Evolutionary conservation across 2,113 vertebrate genomes (phyloP).

Genomic region (Talpa occidentalis): DNA sequence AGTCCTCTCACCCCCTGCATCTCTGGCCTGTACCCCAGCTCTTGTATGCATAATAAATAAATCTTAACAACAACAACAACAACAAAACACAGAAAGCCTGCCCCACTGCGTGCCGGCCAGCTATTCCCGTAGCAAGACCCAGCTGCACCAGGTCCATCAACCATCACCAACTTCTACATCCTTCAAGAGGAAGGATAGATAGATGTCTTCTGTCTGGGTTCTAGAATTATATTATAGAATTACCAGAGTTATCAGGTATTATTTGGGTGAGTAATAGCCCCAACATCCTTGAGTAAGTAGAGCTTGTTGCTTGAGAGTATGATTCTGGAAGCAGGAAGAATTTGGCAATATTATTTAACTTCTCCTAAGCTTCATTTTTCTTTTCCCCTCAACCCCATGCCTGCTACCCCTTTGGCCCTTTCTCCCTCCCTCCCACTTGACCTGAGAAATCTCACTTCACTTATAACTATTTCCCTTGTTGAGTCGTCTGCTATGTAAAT

Average conservation of each 20-base stretch:
- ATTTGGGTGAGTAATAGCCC: background rate
- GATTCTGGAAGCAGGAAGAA: background rate
- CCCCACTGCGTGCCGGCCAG: background rate
- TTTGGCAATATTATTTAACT: background rate
- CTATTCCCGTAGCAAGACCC: background rate
- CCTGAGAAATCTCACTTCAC: no score
- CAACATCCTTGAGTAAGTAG: background rate
- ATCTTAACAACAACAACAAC: no score
- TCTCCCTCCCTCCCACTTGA: no score
- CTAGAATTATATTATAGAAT: background rate
- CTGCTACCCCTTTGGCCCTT: no score
- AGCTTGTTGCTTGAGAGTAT: background rate
- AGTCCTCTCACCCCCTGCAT: no score
- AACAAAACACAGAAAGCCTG: background rate
- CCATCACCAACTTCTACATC: background rate
- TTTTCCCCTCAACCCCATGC: background rate
- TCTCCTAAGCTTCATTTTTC: background rate
- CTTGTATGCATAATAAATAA: no score
- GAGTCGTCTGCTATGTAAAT: no score
- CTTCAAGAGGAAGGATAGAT: background rate
- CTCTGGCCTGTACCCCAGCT: no score
- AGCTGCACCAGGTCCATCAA: background rate
- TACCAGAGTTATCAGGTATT: background rate
- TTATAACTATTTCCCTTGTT: no score
- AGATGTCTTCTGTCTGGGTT: background rate